Conservation (phyloP, 2,113 vertebrate genomes). For the Brachirus orientalis region DNA sequence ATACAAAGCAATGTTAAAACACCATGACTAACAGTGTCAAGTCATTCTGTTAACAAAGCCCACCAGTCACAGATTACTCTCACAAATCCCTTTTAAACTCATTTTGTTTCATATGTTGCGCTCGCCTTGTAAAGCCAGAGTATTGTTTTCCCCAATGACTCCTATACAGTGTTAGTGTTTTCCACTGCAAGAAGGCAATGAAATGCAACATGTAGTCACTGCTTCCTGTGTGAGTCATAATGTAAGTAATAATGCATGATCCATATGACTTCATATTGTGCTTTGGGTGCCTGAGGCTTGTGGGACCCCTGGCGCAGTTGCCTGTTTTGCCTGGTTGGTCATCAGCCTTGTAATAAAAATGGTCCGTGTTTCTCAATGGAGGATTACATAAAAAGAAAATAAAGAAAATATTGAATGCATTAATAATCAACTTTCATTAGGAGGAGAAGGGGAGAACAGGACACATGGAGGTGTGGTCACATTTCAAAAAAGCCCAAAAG, state of each 20-base stretch:
- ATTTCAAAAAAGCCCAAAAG: constrained; percentile 6
- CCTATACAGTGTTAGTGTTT: background rate
- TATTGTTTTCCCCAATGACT: background rate
- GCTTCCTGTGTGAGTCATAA: background rate
- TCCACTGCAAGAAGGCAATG: background rate
- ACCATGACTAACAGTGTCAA: too few relatives aligned
- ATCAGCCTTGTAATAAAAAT: background rate
- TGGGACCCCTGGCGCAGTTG: background rate
- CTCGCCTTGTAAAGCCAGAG: background rate
- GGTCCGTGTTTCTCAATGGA: background rate
- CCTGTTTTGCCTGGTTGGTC: background rate
- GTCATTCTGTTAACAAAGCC: too few relatives aligned
- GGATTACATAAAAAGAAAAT: background rate
- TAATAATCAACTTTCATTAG: background rate
- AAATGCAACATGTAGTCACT: background rate
- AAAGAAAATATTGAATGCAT: background rate
- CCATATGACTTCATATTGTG: background rate
- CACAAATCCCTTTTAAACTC: background rate
- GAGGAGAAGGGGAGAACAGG: background rate
- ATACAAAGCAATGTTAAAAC: too few relatives aligned
- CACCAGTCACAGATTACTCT: background rate
- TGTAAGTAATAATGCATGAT: background rate
- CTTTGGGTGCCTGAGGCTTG: background rate
- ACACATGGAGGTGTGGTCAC: background rate
- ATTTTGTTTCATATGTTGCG: background rate